These are phyloP conservation scores for Brienomyrus longianalis DNA, from an alignment of 2,113 vertebrate genomes.

Conservation along the genomic window DNA sequence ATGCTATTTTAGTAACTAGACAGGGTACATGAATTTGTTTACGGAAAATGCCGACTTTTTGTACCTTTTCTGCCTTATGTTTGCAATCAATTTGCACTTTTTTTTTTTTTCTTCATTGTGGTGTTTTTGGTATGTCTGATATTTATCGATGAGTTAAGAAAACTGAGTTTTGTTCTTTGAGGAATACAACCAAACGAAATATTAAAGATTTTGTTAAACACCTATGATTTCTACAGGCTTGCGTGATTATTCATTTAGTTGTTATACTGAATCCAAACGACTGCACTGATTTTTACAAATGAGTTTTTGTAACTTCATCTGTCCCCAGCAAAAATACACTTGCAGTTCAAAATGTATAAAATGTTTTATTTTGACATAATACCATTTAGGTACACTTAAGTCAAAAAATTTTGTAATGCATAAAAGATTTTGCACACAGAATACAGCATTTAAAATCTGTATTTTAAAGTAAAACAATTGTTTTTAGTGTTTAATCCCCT, in stretches of 20 bases:
- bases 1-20: conserved; percentile 57
- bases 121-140: conserved; percentile 24
- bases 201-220: conserved; percentile 8
- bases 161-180: conserved; percentile 30
- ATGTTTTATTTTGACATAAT: background rate
- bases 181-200: conserved; percentile 5
- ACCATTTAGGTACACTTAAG: background rate
- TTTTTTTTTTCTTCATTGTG: background rate
- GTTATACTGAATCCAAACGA: background rate
- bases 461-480: background rate
- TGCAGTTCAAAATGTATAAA: background rate
- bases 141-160: conserved; percentile 9
- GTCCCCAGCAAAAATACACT: background rate
- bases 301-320: background rate
- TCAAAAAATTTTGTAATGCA: background rate
- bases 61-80: conserved; percentile 54
- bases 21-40: conserved; percentile 30
- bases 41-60: conserved; percentile 34
- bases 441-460: background rate
- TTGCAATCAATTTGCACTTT: conserved; percentile 27
- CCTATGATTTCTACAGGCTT: background rate
- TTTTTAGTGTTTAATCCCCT: background rate
- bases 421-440: background rate
- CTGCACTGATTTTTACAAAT: background rate
- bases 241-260: background rate